phyloP scores from a whole-genome alignment of 2,113 vertebrate genomes.

The Australoheros scitulus region DNA sequence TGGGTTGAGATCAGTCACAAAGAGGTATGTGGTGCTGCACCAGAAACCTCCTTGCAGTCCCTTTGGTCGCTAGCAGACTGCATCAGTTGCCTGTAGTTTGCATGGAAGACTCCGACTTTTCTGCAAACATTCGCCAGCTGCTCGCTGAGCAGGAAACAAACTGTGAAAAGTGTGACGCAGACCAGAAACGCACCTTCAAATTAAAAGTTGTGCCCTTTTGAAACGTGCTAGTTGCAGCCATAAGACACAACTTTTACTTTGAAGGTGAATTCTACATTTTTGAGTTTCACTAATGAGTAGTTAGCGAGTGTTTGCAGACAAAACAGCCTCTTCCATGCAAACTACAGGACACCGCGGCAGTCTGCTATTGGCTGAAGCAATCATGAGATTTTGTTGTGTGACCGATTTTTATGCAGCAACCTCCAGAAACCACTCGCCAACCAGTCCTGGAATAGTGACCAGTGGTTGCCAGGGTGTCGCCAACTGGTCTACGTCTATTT shows the following conservation, averaged over 20 bases:
- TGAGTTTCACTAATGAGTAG: not conserved
- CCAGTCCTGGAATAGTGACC: not conserved
- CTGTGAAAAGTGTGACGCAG: fast-evolving
- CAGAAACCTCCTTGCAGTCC: not conserved
- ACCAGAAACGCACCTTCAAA: not conserved
- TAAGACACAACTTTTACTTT: not conserved
- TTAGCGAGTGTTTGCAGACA: not conserved
- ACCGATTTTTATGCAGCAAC: too few species aligned
- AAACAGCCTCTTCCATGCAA: not conserved
- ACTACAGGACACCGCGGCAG: not conserved
- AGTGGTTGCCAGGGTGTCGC: not conserved
- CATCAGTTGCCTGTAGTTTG: not conserved
- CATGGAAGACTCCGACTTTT: not conserved
- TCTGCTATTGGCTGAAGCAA: not conserved
- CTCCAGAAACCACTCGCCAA: not conserved
- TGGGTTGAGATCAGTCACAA: not conserved
- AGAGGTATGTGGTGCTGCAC: not conserved
- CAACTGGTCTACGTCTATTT: not conserved
- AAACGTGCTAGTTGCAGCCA: too few species aligned
- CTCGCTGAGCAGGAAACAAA: not conserved
- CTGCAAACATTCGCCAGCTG: not conserved
- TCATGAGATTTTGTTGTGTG: not conserved
- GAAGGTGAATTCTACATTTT: not conserved
- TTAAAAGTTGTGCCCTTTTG: too few species aligned
- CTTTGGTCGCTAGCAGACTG: not conserved